Evolutionary conservation across 1,140 invertebrate genomes (phyloP).

Genomic region (Mylabris phalerata): DNA sequence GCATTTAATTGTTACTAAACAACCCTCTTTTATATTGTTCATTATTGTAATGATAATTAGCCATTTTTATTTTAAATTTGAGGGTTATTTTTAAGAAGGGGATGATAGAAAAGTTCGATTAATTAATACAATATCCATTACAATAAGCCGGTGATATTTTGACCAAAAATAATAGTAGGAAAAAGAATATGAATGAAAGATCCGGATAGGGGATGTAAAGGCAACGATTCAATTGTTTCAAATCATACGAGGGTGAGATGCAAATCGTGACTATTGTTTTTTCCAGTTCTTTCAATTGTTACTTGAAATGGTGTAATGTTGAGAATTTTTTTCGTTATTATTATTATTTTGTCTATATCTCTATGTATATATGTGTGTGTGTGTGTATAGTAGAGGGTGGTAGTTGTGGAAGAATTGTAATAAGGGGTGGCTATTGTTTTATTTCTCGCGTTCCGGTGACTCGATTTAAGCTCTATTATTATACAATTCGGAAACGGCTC

Average conservation of each 20-base stretch:
- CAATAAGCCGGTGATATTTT: too few relatives aligned
- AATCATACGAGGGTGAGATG: conserved; percentile 20
- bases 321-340: conserved; percentile 11
- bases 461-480: conserved; percentile 16
- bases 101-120: background rate
- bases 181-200: too few relatives aligned
- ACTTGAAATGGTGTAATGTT: conserved; percentile 14
- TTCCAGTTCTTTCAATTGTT: conserved; percentile 25
- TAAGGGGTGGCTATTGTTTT: conserved; percentile 26
- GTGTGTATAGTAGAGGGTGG: too few relatives aligned
- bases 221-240: conserved; percentile 19
- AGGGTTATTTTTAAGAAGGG: too few relatives aligned
- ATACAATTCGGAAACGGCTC: conserved; percentile 22
- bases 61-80: too few relatives aligned
- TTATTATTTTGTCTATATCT: too few relatives aligned
- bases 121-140: background rate
- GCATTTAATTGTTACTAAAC: too few relatives aligned
- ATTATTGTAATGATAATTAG: too few relatives aligned
- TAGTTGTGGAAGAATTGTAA: conserved; percentile 17
- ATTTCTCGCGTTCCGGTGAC: conserved; percentile 17
- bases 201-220: background rate
- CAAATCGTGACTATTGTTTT: conserved; percentile 23
- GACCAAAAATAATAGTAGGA: too few relatives aligned
- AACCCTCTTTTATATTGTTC: too few relatives aligned
- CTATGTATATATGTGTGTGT: too few relatives aligned